Evolutionary conservation across 2,797 vertebrate species (phyloP).

Genomic region (Pangasius sanitwongsei): DNA sequence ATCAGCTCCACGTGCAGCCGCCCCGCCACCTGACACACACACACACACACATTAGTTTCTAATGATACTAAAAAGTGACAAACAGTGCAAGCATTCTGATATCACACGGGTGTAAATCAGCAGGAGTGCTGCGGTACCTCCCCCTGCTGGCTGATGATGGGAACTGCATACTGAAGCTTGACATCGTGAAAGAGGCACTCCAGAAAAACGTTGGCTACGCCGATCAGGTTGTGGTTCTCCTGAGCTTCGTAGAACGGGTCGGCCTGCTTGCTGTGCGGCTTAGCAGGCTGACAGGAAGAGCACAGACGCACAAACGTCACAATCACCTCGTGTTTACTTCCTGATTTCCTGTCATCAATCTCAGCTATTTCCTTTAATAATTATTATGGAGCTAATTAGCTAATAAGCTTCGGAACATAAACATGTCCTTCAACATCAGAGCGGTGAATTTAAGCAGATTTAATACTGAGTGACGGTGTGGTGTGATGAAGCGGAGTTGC

Average conservation of each 20-base stretch:
- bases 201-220: conserved; percentile 95
- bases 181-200: conserved; percentile 95
- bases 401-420: too few relatives aligned
- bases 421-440: too few relatives aligned
- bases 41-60: not conserved
- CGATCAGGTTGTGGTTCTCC: conserved; percentile 97
- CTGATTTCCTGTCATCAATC: not conserved
- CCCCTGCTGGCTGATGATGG: conserved; percentile 99
- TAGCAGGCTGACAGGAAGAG: conserved; percentile 72
- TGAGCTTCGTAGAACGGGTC: conserved; percentile 97
- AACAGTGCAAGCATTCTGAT: not conserved
- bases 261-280: conserved; percentile 77
- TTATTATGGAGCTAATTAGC: not conserved
- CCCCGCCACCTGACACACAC: conserved; percentile 84
- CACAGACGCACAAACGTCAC: not conserved
- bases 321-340: not conserved
- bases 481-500: too few relatives aligned
- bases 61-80: not conserved
- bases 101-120: not conserved
- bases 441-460: too few relatives aligned
- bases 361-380: not conserved
- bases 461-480: too few relatives aligned
- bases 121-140: conserved; percentile 77
- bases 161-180: conserved; percentile 93
- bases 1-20: conserved; percentile 92